Evolutionary conservation across 2,888 invertebrate species (phyloP), one percentile per base, ranked within the genome.

Genomic region (Chaetogeoica ovagalla): DNA sequence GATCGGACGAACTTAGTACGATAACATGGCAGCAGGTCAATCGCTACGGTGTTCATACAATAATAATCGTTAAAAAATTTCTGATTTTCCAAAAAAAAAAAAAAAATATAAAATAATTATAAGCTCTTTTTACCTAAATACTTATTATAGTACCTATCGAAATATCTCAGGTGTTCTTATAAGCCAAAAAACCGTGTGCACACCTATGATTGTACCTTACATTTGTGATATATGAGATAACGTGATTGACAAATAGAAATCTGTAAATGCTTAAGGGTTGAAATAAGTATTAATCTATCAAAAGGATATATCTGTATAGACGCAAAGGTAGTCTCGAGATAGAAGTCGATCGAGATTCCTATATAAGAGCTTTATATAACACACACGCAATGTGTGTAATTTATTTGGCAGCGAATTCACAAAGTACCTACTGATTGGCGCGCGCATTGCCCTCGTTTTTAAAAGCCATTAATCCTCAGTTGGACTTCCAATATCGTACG

Each of bases 381-480:
- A 13, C 13, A 11, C 11, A 39, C 15, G n/a, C n/a, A 3, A 3
- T n/a, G 37, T n/a, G 37, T 8, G n/a, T 55, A 59, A 71, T 71
- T 71, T 39, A 71, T 71, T 59, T 71, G 70, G 70, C 70, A 39
- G 21, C 39, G 21, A 57, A 59, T 57, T 57, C 70, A n/a, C 70
- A 37, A 21, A 39, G 39, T 39, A 71, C 39, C 30, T 69, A 73
- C 48, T 60, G 62, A 52, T 73, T 62, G 60, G 72, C 39, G 62
- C 48, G 23, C 48, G 48, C 48, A 48, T n/a, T 37, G 72, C 8
- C 23, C 30, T 62, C 72, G 72, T 48, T 73, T 62, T 73, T 37
- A 30, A 62, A 62, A 73, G 62, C 72, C 72, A 73, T 73, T 73
- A 73, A 73, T 73, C 62, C 62, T 62, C 19, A 30, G 30, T 4